Evolutionary conservation across 1,140 invertebrate species (phyloP), one percentile per base, ranked within the genome.

Genomic region (Drosophila lacertosa): DNA sequence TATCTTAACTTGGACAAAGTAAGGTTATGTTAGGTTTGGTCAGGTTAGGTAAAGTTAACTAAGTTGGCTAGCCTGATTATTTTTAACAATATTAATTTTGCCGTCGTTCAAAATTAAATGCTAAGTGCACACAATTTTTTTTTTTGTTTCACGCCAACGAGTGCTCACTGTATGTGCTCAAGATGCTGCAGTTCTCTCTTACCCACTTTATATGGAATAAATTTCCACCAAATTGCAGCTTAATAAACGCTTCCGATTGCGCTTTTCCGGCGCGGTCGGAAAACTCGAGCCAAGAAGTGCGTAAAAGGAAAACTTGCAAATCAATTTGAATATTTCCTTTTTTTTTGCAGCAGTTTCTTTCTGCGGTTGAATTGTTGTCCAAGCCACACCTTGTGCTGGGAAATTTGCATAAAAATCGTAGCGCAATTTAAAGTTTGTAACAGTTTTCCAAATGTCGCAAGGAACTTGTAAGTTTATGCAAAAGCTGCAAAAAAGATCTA

Each of bases 241-340:
- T 45, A 74, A 72, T 73, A 74, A 65, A 66, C 39, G 47, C 39
- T 73, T 74, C 72, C 72, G 72, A 63, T 57, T 74, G 50, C 32
- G 33, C 39, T 44, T 60, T 76, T 77, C 74, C 59, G 65, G 58
- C 35, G 26, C 50, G 57, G 58, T 76, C 42, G 54, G 33, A 13
- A 13, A 20, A 29, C 29, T 18, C 44, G 4, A 37, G 16, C 35
- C 13, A 62, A 47, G 11, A 20, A 48, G 11, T 63, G 37, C 39
- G 35, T 47, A 47, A n/a, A n/a, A 48, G 18, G 26, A 45, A 53
- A 32, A 29, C 37, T 44, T 51, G 16, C 33, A 58, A 53, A 35
- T 63, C 15, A 51, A 51, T 35, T 58, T 35, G 29, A 64, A 45
- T 45, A 20, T 32, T 2, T 4, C 10, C n/a, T 10, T 2, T 4